These are phyloP conservation scores for Diacarnus erythraeanus DNA, from an alignment of 37 sponge, comb jelly and placozoan species.

Conservation along the genomic window DNA sequence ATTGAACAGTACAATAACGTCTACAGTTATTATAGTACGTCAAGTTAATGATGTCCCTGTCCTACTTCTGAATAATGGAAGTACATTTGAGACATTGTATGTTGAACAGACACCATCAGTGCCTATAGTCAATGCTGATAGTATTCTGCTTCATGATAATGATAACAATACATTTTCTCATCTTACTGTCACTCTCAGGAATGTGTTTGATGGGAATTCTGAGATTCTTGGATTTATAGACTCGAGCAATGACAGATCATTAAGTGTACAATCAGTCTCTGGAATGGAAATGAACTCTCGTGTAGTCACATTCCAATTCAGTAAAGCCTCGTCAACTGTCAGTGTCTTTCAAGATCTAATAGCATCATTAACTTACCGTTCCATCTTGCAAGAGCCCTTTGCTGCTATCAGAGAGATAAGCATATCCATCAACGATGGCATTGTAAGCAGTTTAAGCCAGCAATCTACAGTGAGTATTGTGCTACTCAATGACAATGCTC, in stretches of 20 bases:
- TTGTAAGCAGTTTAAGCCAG: slow-evolving; percentile 15
- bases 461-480: slow-evolving; percentile 27
- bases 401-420: slow-evolving; percentile 36
- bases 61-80: background rate
- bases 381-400: slow-evolving; percentile 45
- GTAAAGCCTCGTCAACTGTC: slow-evolving; percentile 9
- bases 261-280: background rate
- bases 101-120: slow-evolving; percentile 38
- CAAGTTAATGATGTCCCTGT: slow-evolving; percentile 51
- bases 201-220: slow-evolving; percentile 35
- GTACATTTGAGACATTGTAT: slow-evolving; percentile 10
- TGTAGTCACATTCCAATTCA: slow-evolving; percentile 25
- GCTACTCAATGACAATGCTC: slow-evolving; percentile 68
- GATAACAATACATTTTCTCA: slow-evolving; percentile 42
- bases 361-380: slow-evolving; percentile 41
- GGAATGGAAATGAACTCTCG: background rate
- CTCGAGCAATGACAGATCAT: slow-evolving; percentile 15
- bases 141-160: slow-evolving; percentile 13
- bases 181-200: slow-evolving; percentile 8
- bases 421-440: slow-evolving; percentile 55
- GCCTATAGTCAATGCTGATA: background rate
- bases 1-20: slow-evolving; percentile 18
- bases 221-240: slow-evolving; percentile 40
- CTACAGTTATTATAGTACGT: slow-evolving; percentile 17
- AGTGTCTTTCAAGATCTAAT: slow-evolving; percentile 45